Evolutionary conservation across 1,140 invertebrate genomes (phyloP), one percentile per base, ranked within the genome.

Genomic region (Trypoxylus dichotomus): DNA sequence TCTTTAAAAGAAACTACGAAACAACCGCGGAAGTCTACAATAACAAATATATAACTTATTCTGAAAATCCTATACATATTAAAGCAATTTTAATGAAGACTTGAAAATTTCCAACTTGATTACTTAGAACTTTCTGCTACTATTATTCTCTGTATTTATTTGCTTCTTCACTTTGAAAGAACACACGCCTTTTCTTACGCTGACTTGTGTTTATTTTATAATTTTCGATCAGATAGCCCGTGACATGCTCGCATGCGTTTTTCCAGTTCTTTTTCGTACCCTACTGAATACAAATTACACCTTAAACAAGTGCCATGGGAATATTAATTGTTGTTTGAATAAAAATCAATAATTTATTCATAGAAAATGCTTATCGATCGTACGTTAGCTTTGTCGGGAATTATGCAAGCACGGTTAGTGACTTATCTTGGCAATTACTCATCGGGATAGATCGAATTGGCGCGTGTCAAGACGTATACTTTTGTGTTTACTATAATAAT

Each of bases 261-360:
- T 47, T 24, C 25, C 25, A 63, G 25, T 63, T 63, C n/a, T 11
- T 63, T 63, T 63, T 63, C 8, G 60, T 63, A 63, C n/a, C 25
- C 60, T 63, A 63, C 60, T 63, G 60, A 63, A 63, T 63, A 63
- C 19, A 63, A 63, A 63, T 63, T 63, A 63, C 60, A 19, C 25
- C n/a, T 63, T 63, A 63, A 63, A 19, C 60, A 63, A 63, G 60
- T 63, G 21, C 60, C 19, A 13, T 1, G 6, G 60, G 21, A 27
- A 63, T 63, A 63, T 63, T 63, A 63, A 63, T 63, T 63, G 60
- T 63, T 63, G 60, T 63, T 63, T 63, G 60, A 63, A 63, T 63
- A 63, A 63, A 63, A 63, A 63, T 63, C 60, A 63, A 63, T 63
- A 63, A 63, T 63, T 63, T 63, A 63, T 63, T 63, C 60, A 63